These are phyloP conservation scores for Ptilorrhoa leucosticta DNA, from an alignment of 2,113 vertebrate species.

Conservation along the genomic window DNA sequence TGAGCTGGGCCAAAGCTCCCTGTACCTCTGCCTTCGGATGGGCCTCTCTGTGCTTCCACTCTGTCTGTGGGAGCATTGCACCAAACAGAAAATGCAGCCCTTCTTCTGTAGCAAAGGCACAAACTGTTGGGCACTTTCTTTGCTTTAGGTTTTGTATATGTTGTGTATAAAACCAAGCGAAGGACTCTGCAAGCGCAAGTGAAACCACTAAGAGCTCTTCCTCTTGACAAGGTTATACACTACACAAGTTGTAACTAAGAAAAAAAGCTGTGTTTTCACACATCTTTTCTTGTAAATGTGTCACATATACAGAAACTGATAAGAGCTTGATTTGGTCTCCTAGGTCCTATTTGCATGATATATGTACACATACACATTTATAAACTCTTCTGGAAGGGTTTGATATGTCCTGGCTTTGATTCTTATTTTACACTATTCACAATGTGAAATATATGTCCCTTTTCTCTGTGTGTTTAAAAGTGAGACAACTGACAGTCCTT, in stretches of 20 bases:
- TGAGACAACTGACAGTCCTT: not conserved
- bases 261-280: not conserved
- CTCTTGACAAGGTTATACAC: not conserved
- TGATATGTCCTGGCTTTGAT: not conserved
- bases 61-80: not conserved
- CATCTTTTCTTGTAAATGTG: not conserved
- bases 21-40: not conserved
- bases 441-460: not conserved
- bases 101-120: not conserved
- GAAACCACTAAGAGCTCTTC: not conserved
- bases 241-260: not conserved
- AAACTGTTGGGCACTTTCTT: not conserved
- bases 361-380: not conserved
- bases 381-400: not conserved
- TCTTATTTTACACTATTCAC: not conserved
- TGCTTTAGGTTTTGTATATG: not conserved
- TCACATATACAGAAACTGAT: not conserved
- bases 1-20: not conserved
- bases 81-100: not conserved
- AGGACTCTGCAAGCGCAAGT: not conserved
- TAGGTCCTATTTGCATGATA: not conserved
- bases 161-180: not conserved
- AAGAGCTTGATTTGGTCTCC: not conserved
- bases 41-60: not conserved
- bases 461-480: not conserved